Base-by-base conservation (phyloP, 2,888 invertebrate genomes). In the Epinotia ramella region DNA sequence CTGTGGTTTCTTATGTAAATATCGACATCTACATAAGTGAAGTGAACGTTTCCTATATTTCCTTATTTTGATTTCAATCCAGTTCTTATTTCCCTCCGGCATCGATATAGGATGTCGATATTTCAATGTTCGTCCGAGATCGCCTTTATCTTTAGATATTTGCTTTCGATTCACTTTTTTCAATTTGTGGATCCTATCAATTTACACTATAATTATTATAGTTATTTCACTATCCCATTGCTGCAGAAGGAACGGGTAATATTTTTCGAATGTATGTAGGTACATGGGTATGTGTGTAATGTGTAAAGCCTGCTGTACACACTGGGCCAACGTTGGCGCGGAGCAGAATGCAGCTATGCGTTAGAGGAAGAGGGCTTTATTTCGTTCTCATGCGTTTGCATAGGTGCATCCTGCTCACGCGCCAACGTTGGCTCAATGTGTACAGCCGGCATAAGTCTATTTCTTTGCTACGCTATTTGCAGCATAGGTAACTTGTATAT, bases 91-190 rank as follows among this genome's bases (percentile, higher is more conserved):
- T 59, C 5, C 28, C 2, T 59, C 24, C 3, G 12, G 4, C 28
- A 40, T 60, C 3, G 13, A 3, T 4, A 53, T 53, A 28, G 13
- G 9, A 18, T 20, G 12, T 4, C 18, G 57, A 62, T 33, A 62
- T 62, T 70, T 12, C 20, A 33, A 70, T 70, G 57, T 62, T 18
- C 4, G 7, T 69, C 16, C 24, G 20, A 59, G 24, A n/a, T 69
- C 0, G 28, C 24, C 44, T 46, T 49, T 24, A 7, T 59, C 16
- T 59, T 46, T 44, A 18, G 53, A 53, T 28, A 46, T 65, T 28
- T 53, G 66, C 16, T 5, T 66, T 53, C 9, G 66, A 53, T 3
- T 28, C 3, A 46, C 1, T 56, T 53, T 20, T 49, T 16, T 1
- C 44, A 12, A 28, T 64, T 20, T 20, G 12, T 46, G 16, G 49